Evolutionary conservation across 2,797 vertebrate species (phyloP).

Genomic region (Hephaestus fuliginosus): DNA sequence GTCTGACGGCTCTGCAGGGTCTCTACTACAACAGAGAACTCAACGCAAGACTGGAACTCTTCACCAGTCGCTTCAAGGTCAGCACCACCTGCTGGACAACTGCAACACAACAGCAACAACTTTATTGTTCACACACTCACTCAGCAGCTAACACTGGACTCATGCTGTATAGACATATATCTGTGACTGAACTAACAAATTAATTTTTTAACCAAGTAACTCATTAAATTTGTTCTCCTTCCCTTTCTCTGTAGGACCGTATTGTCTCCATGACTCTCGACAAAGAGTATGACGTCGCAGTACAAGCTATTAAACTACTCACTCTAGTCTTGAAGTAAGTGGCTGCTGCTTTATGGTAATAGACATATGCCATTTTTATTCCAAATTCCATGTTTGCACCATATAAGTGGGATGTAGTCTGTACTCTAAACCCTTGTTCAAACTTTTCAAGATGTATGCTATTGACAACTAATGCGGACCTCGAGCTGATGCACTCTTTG

Average conservation of each 20-base stretch:
- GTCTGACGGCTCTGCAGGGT: constrained; percentile 98
- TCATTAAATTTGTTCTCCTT: not conserved
- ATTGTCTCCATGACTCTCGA: constrained; percentile 99
- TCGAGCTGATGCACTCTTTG: constrained; percentile 19
- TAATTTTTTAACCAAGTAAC: not conserved
- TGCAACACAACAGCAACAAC: constrained; percentile 31
- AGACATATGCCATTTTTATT: not conserved
- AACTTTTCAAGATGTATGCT: not conserved
- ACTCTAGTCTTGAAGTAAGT: constrained; percentile 99
- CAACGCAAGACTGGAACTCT: constrained; percentile 98
- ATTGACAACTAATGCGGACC: not conserved
- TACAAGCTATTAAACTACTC: constrained; percentile 99
- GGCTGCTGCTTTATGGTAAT: constrained; percentile 17
- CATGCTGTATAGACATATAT: not conserved
- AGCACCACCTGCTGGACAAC: constrained; percentile 79
- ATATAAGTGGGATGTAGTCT: not conserved
- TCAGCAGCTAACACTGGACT: not conserved
- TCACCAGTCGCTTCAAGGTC: constrained; percentile 99
- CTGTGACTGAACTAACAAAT: not conserved
- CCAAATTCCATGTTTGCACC: not conserved
- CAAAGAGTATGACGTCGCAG: constrained; percentile 99
- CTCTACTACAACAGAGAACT: constrained; percentile 99
- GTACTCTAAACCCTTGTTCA: not conserved
- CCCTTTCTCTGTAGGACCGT: constrained; percentile 89
- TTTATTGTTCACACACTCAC: not conserved